Percentiles rank a stretch among this genome's conserved stretches.
These are phyloP conservation scores for Glyphotaelius pellucidus DNA, from an alignment of 2,888 invertebrate species.

Conservation along the genomic window DNA sequence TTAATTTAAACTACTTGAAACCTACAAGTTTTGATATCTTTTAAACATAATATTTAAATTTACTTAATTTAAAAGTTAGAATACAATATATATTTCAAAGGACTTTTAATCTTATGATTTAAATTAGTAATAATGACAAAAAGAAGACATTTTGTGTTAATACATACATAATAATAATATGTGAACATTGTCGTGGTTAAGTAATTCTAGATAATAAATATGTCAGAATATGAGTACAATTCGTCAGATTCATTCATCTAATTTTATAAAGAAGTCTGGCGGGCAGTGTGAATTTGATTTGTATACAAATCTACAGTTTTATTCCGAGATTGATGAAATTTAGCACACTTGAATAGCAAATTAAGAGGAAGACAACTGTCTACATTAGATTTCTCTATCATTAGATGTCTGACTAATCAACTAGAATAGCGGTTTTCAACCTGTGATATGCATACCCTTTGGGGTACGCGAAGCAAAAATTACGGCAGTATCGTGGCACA, in stretches of 20 bases:
- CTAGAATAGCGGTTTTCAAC: too few relatives aligned
- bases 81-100: neutral
- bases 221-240: neutral
- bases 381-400: too few relatives aligned
- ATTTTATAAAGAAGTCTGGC: too few relatives aligned
- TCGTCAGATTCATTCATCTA: neutral
- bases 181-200: neutral
- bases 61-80: neutral
- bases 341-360: too few relatives aligned
- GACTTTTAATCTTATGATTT: neutral
- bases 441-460: too few relatives aligned
- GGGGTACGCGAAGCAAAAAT: too few relatives aligned
- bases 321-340: too few relatives aligned
- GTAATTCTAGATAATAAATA: neutral
- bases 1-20: neutral
- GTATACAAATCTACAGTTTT: too few relatives aligned
- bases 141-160: neutral
- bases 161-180: neutral
- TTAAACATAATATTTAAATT: neutral
- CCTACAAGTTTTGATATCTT: neutral
- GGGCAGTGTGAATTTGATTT: too few relatives aligned
- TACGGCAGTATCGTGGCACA: too few relatives aligned
- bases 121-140: neutral
- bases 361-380: too few relatives aligned
- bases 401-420: too few relatives aligned